Evolutionary conservation across 2,797 vertebrate species (phyloP).

Genomic region (Fratercula arctica): DNA sequence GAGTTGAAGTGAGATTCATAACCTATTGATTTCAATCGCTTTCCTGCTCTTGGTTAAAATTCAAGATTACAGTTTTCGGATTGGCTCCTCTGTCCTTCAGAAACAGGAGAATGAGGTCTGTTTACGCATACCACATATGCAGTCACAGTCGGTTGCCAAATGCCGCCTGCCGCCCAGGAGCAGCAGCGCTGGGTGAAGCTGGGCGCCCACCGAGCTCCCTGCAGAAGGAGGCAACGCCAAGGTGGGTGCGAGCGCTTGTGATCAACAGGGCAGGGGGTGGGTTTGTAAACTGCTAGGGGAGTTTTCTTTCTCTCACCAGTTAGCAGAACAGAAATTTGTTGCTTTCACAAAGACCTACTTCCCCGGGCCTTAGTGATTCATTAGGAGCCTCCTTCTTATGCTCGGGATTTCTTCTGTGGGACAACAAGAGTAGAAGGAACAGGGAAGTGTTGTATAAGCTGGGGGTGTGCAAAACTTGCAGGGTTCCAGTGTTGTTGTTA

Average conservation of each 20-base stretch:
- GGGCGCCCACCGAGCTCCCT: background rate
- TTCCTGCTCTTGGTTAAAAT: background rate
- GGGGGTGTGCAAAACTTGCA: conserved; percentile 4
- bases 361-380: background rate
- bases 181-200: background rate
- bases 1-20: background rate
- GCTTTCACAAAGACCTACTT: background rate
- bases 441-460: background rate
- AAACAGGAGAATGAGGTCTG: background rate
- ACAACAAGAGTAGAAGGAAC: background rate
- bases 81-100: background rate
- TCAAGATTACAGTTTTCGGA: fast-evolving
- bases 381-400: background rate
- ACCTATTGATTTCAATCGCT: background rate
- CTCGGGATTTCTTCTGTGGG: background rate
- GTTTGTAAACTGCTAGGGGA: fast-evolving
- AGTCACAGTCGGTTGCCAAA: fast-evolving
- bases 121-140: background rate
- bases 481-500: conserved; percentile 56
- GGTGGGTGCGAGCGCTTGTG: background rate
- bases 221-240: background rate
- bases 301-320: background rate
- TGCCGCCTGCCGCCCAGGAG: background rate
- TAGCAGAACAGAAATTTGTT: background rate
- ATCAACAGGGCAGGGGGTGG: background rate